Evolutionary conservation across 2,113 vertebrate species (phyloP).

Genomic region (Oryzias celebensis): DNA sequence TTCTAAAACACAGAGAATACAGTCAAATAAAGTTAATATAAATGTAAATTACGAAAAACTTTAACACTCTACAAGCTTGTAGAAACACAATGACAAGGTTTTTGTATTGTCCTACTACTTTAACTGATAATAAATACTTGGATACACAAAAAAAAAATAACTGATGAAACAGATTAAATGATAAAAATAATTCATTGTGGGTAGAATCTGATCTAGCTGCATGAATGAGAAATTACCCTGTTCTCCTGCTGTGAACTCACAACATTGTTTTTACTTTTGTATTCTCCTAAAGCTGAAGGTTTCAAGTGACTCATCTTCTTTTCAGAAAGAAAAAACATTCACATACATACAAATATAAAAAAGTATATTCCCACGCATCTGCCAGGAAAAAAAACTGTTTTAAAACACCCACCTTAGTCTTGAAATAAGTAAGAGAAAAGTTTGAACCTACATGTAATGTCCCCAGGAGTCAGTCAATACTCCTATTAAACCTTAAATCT

Average conservation of each 20-base stretch:
- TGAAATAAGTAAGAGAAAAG: conserved; percentile 60
- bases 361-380: conserved; percentile 47
- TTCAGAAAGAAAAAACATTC: conserved; percentile 36
- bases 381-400: conserved; percentile 58
- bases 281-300: conserved; percentile 27
- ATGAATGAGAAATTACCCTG: not conserved
- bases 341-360: conserved; percentile 19
- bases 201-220: no score
- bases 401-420: conserved; percentile 65
- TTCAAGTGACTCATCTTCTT: conserved; percentile 37
- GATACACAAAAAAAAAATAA: no score
- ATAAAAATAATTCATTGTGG: no score
- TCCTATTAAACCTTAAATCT: no score
- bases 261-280: conserved; percentile 23
- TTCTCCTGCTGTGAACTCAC: not conserved
- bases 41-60: no score
- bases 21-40: no score
- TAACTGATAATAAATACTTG: no score
- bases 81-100: no score
- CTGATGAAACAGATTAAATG: no score
- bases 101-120: no score
- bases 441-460: conserved; percentile 32
- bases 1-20: no score
- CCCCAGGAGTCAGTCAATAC: conserved; percentile 15
- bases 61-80: no score